Evolutionary conservation across 2,888 invertebrate species (phyloP).

Genomic region (Oxytorus armatus): DNA sequence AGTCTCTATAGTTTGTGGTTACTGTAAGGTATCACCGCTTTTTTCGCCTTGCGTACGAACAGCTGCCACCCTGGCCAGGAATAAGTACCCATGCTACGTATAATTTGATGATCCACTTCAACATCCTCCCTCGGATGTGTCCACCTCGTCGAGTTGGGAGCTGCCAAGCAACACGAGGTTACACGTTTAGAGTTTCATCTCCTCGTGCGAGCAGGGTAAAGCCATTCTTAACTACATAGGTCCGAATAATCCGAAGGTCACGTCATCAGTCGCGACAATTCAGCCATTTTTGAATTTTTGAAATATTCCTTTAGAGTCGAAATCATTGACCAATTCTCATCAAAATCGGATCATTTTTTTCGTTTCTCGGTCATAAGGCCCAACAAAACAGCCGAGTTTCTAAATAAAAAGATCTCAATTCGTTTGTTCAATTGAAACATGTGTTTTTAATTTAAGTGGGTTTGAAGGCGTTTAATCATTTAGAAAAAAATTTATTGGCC

Average conservation of each 20-base stretch:
- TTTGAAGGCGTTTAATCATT: too few relatives aligned
- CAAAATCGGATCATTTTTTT: not conserved
- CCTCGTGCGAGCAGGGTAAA: slow-evolving; percentile 16
- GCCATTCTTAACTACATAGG: slow-evolving; percentile 7
- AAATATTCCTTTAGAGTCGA: not conserved
- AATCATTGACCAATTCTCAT: not conserved
- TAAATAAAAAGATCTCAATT: too few relatives aligned
- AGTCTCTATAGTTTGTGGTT: slow-evolving; percentile 54
- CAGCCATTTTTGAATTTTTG: not conserved
- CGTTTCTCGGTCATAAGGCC: not conserved
- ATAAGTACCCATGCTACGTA: slow-evolving; percentile 79
- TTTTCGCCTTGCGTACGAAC: slow-evolving; percentile 76
- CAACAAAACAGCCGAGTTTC: too few relatives aligned
- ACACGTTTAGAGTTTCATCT: slow-evolving; percentile 58
- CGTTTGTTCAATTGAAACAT: too few relatives aligned
- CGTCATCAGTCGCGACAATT: not conserved
- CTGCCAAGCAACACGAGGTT: slow-evolving; percentile 71
- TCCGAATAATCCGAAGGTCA: slow-evolving; percentile 49
- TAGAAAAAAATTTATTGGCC: too few relatives aligned
- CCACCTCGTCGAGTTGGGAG: slow-evolving; percentile 74
- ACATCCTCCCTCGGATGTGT: slow-evolving; percentile 77
- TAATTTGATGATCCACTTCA: slow-evolving; percentile 80
- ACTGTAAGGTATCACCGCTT: slow-evolving; percentile 78
- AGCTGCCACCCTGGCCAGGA: slow-evolving; percentile 77
- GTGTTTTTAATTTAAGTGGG: too few relatives aligned